Evolutionary conservation across 2,113 vertebrate genomes (phyloP), one percentile per base, ranked within the genome.

Genomic region (Pteropus alecto): DNA sequence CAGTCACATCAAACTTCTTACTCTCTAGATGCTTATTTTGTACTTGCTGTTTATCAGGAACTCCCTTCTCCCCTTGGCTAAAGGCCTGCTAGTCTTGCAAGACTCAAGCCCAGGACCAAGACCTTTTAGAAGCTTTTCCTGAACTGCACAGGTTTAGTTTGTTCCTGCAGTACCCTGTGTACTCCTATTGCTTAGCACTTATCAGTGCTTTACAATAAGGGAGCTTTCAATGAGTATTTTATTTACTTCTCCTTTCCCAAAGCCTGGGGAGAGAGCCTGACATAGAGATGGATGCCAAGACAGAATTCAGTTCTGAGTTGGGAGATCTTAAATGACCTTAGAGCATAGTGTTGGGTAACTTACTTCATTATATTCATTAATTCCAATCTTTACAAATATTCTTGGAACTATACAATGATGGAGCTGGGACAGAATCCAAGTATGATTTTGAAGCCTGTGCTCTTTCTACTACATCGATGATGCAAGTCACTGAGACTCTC

Each of bases 361-460:
- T 54, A 86, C 14, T 82, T 63, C 12, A 51, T 60, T 38, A 71
- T 38, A 78, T 28, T 82, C 70, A 88, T 65, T 33, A 74, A 89
- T 68, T 92, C 41, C 86, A 92, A 90, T 83, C 58, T 83, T 96
- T 46, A 85, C 38, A 81, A 71, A 84, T 73, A 93, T 58, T 71
- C 33, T 87, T 71, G 81, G 86, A 87, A 61, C 30, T 78, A 90
- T n/a, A 93, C 41, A 73, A 33, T 87, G 76, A 54, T 65, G 11
- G 68, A 87, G n/a, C 6, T 79, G 41, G 43, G 46, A 60, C 14
- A 74, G 60, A 92, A 92, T 67, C 35, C 35, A 83, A 46, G 58
- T 54, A 63, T 83, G 77, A 91, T 2, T 79, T 14, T 90, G 63
- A 68, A 68, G 19, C n/a, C 41, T 90, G 4, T 85, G 19, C 21